A percentile compares a stretch with the other conserved stretches of the same genome.
Evolutionary conservation across 2,113 vertebrate species (phyloP).

Genomic region (Danionella cerebrum): DNA sequence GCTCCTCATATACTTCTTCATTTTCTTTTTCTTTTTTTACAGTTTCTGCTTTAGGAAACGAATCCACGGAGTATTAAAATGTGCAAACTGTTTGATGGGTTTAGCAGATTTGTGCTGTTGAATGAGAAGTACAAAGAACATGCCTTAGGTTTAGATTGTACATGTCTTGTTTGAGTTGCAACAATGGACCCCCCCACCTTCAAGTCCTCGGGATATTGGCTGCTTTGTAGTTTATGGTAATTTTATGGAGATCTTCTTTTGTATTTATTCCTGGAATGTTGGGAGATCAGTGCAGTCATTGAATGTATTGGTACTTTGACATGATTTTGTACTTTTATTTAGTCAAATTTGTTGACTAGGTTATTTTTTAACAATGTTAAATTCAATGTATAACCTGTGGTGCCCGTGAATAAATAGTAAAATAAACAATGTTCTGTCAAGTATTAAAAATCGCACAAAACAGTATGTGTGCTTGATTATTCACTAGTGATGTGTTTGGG

Average conservation of each 20-base stretch:
- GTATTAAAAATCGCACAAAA: too few species aligned
- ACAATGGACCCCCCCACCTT: not conserved
- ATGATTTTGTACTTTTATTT: too few species aligned
- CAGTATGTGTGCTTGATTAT: too few species aligned
- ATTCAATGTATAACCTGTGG: too few species aligned
- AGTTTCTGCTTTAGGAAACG: conserved; percentile 15
- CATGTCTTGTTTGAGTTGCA: conserved; percentile 2
- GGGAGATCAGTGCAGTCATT: too few species aligned
- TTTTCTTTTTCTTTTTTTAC: not conserved
- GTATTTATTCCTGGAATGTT: not conserved
- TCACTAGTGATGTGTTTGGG: too few species aligned
- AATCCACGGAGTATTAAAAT: conserved; percentile 3
- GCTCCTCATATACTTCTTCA: conserved; percentile 6
- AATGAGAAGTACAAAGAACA: conserved; percentile 3
- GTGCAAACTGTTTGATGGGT: conserved; percentile 5
- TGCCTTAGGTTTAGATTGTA: conserved; percentile 17
- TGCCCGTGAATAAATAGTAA: too few species aligned
- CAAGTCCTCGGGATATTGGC: not conserved
- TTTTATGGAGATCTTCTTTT: not conserved
- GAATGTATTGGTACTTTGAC: too few species aligned
- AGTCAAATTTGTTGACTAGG: too few species aligned
- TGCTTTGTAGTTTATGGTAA: conserved; percentile 12
- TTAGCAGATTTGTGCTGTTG: conserved; percentile 11
- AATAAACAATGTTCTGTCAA: too few species aligned
- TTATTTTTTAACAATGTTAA: too few species aligned